Conservation (phyloP, 2,888 invertebrate species). For the Gari tellinella region DNA sequence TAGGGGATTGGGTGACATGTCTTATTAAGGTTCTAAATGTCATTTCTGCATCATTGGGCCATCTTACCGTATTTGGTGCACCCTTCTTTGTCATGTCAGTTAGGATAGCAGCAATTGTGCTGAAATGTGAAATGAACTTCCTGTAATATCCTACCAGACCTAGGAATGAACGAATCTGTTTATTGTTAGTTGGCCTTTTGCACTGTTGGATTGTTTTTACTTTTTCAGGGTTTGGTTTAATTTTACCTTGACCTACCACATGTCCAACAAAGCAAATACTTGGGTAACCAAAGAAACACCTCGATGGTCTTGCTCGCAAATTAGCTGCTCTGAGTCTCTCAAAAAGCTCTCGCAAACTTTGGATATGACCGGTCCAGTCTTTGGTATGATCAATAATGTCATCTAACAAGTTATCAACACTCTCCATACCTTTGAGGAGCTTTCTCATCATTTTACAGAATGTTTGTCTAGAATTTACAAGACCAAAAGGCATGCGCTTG, state of each 20-base stretch:
- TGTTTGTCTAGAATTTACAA: slow-evolving; percentile 39
- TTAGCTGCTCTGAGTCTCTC: slow-evolving; percentile 22
- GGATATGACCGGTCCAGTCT: too few relatives aligned
- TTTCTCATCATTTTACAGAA: slow-evolving; percentile 46
- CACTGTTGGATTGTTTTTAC: slow-evolving; percentile 17
- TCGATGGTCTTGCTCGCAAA: slow-evolving; percentile 50
- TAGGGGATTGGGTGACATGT: neutral
- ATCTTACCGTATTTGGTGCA: slow-evolving; percentile 15
- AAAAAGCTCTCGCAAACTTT: slow-evolving; percentile 35
- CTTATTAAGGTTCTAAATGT: slow-evolving; percentile 15
- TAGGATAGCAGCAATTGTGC: slow-evolving; percentile 40
- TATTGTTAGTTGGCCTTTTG: slow-evolving; percentile 17
- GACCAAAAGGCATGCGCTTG: slow-evolving; percentile 41
- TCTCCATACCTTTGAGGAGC: slow-evolving; percentile 31
- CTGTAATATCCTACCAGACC: too few relatives aligned
- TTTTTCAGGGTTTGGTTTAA: slow-evolving; percentile 13
- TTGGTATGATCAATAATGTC: too few relatives aligned
- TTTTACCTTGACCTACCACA: slow-evolving; percentile 17
- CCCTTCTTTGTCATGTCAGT: slow-evolving; percentile 47
- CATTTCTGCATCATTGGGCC: slow-evolving; percentile 15
- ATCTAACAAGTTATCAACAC: slow-evolving; percentile 51
- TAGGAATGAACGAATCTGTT: slow-evolving; percentile 26
- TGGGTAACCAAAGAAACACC: slow-evolving; percentile 18
- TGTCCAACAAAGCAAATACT: slow-evolving; percentile 28
- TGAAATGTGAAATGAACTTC: too few relatives aligned